A percentile compares a stretch with the other conserved stretches of the same genome.
Conservation (phyloP, 2,113 vertebrate species). For the Gracilinanus agilis region DNA sequence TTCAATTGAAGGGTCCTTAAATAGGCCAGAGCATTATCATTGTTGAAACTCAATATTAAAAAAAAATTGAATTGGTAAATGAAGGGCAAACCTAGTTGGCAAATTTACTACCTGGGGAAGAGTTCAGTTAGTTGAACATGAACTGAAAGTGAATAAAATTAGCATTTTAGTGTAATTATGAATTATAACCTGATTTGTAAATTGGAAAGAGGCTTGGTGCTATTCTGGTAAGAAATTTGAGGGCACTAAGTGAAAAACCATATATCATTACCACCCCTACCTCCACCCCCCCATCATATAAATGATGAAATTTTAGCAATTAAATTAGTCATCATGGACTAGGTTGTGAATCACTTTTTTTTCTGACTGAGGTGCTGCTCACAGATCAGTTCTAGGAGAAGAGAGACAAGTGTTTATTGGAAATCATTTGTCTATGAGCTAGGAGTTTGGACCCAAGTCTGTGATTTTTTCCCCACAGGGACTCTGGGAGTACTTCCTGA, state of each 20-base stretch:
- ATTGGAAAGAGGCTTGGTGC: constrained; percentile 9
- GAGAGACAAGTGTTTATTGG: neutral
- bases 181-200: constrained; percentile 37
- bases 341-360: neutral
- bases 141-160: constrained; percentile 43
- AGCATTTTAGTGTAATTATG: neutral
- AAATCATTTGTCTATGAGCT: constrained; percentile 1
- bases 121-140: constrained; percentile 25
- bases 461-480: too few species aligned
- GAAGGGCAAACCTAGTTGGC: constrained; percentile 33
- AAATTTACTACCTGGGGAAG: neutral
- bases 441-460: too few species aligned
- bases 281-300: constrained; percentile 37
- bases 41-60: too few species aligned
- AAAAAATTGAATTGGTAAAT: constrained; percentile 37
- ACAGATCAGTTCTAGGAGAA: constrained; percentile 25
- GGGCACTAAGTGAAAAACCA: constrained; percentile 33
- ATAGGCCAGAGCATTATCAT: neutral
- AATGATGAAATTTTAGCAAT: constrained; percentile 32
- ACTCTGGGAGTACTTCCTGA: too few species aligned
- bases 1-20: neutral
- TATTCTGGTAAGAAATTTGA: constrained; percentile 37
- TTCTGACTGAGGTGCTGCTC: neutral
- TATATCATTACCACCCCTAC: constrained; percentile 30
- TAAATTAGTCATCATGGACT: neutral